Evolutionary conservation across 1,140 invertebrate genomes (phyloP), one percentile per base, ranked within the genome.

Genomic region (Trichonephila clavipes): DNA sequence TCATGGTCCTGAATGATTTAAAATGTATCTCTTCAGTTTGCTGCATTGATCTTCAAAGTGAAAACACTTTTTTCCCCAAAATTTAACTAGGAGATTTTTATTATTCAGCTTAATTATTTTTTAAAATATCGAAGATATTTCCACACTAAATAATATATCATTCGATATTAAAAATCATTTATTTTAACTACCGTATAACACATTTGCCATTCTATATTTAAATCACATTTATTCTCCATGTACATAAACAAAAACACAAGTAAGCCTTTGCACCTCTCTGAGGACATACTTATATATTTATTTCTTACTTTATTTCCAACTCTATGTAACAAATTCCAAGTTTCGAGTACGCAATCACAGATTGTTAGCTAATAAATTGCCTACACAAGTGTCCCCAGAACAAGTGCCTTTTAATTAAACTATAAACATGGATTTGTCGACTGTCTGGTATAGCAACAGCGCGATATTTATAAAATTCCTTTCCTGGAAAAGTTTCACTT

Each of bases 381-480:
- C 16, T 19, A 7, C 62, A 21, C 34, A 77, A 77, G 72, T 77
- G 18, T 34, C 72, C 28, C 72, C 34, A 18, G 8, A 77, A 40
- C 72, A 77, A 77, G 28, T 64, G 16, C 62, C 61, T 64, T 64
- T 40, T 77, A 77, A 77, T 77, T 77, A 34, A 40, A 77, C 18
- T 4, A 77, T 34, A 12, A 40, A 77, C 51, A 51, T 51, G 10
- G 51, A 51, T 51, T 51, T 12, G 7, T 24, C 28, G 18, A 28
- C 34, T 40, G 6, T 34, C 0, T 2, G 18, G 14, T 34, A 77
- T 28, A 16, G 16, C 5, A 18, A 34, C 24, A 40, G 18, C 28
- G 14, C 34, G 14, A 40, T 77, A 77, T 40, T 77, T 34, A 77
- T 10, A 18, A 77, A 34, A 34, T 77, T 77, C 40, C 6, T 19